These are phyloP conservation scores for Furcula furcula DNA, from an alignment of 2,888 invertebrate genomes.

Conservation along the genomic window DNA sequence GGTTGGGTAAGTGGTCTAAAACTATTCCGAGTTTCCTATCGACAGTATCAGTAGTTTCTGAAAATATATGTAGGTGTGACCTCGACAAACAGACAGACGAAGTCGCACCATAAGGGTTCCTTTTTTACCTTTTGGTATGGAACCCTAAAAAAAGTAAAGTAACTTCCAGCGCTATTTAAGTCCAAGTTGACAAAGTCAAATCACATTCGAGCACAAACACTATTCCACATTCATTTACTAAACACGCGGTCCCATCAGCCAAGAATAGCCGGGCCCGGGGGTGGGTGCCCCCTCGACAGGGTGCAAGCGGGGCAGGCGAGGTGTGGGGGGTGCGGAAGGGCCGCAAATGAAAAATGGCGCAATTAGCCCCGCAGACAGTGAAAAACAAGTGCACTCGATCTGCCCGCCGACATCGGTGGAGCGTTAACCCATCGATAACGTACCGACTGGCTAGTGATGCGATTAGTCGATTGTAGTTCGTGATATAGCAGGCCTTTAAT, in stretches of 20 bases:
- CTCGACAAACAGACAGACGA: too few relatives aligned
- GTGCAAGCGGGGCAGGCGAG: conserved; percentile 26
- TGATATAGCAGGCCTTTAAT: too few relatives aligned
- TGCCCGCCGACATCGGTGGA: conserved; percentile 46
- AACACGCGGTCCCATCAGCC: conserved; percentile 44
- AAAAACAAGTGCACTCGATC: conserved; percentile 80
- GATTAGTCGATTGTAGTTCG: conserved; percentile 20
- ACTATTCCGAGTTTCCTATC: too few relatives aligned
- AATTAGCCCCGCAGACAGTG: conserved; percentile 79
- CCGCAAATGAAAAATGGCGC: conserved; percentile 76
- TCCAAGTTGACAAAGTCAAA: conserved; percentile 6
- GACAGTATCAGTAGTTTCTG: too few relatives aligned
- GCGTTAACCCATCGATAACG: conserved; percentile 54
- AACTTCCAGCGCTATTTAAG: too few relatives aligned
- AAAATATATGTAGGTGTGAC: too few relatives aligned
- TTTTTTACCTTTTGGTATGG: conserved; percentile 10
- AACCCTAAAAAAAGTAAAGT: too few relatives aligned
- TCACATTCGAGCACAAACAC: conserved; percentile 15
- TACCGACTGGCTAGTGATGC: conserved; percentile 37
- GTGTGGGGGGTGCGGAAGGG: conserved; percentile 41
- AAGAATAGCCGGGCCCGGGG: conserved; percentile 44
- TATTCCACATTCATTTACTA: conserved; percentile 45
- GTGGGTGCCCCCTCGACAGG: conserved; percentile 20
- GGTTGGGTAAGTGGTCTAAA: too few relatives aligned
- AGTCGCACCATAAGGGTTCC: conserved; percentile 8